A percentile compares a stretch with the other conserved stretches of the same genome.
phyloP scores from a whole-genome alignment of 2,797 vertebrate species.

The Psittacula derbiana region DNA sequence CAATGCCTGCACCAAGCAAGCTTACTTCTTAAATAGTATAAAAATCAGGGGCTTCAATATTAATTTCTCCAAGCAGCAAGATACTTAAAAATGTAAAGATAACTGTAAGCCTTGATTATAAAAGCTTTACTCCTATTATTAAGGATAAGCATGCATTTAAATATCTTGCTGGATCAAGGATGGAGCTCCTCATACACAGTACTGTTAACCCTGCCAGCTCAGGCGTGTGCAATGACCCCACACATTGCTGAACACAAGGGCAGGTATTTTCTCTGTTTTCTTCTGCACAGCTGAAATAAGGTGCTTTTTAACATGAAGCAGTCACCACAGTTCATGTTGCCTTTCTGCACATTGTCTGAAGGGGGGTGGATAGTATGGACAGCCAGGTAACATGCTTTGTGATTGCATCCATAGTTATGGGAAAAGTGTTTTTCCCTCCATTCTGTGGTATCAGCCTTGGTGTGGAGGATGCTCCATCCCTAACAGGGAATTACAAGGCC shows the following conservation, averaged over 20 bases:
- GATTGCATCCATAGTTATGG: neutral
- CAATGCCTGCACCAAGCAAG: neutral
- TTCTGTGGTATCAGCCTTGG: accelerated
- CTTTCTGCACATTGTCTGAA: neutral
- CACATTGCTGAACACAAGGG: neutral
- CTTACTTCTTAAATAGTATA: neutral
- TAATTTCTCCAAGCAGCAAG: slow-evolving; percentile 20
- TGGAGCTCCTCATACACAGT: neutral
- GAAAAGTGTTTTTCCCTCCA: neutral
- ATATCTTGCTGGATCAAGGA: slow-evolving; percentile 16
- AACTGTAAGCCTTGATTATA: slow-evolving; percentile 37
- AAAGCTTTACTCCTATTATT: slow-evolving; percentile 31
- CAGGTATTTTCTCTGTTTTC: neutral
- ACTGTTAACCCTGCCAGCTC: neutral
- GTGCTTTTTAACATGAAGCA: neutral
- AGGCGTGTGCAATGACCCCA: neutral
- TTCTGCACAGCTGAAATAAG: neutral
- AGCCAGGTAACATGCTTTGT: neutral
- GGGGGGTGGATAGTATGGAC: neutral
- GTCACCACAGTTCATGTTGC: neutral
- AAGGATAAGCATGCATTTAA: slow-evolving; percentile 17
- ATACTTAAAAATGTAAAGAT: slow-evolving; percentile 42
- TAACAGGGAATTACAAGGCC: too few species aligned
- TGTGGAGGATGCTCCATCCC: neutral
- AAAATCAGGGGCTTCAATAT: slow-evolving; percentile 2